Evolutionary conservation across 2,113 vertebrate species (phyloP), one percentile per base, ranked within the genome.

Genomic region (Hippotragus niger): DNA sequence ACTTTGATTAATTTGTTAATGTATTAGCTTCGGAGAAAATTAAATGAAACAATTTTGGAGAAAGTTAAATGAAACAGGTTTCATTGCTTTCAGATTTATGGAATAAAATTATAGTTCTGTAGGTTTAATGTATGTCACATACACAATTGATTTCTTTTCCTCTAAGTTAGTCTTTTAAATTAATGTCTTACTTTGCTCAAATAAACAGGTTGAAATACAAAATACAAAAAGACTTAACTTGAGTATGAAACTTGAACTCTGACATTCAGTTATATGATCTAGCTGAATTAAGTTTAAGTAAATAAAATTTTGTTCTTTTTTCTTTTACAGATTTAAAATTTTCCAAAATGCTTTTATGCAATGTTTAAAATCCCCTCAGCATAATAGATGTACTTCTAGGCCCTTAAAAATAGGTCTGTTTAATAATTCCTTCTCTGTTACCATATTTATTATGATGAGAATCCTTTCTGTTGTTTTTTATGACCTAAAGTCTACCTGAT

Each of bases 201-300:
- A 25, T 55, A 91, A 95, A 57, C 36, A 21, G 5, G 9, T 57
- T 88, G 78, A 60, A 78, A 60, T 97, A 52, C 17, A 92, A 21
- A 85, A 60, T 97, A 52, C 14, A 92, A 17, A 81, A 67, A 89
- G 15, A 87, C 29, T 67, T 78, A 55, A 90, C 31, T 88, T 29
- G 16, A 82, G 4, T 90, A 31, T 81, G 13, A 87, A 95, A 94
- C 10, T 76, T 16, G 10, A 92, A 94, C 52, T 94, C 5, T 92
- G 55, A 47, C 64, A 91, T 90, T 87, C 8, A 64, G 71, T 4
- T 67, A 36, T n/a, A 29, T 55, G 21, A 84, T 95, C 7, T 95
- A 29, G 84, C 50, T 64, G 53, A 97, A 90, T 95, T 95, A 86
- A 57, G 31, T 82, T 76, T 95, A 91, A 62, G 45, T 91, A 94